These are phyloP conservation scores for Cryptotermes secundus DNA, from an alignment of 1,140 invertebrate genomes.

Conservation along the genomic window DNA sequence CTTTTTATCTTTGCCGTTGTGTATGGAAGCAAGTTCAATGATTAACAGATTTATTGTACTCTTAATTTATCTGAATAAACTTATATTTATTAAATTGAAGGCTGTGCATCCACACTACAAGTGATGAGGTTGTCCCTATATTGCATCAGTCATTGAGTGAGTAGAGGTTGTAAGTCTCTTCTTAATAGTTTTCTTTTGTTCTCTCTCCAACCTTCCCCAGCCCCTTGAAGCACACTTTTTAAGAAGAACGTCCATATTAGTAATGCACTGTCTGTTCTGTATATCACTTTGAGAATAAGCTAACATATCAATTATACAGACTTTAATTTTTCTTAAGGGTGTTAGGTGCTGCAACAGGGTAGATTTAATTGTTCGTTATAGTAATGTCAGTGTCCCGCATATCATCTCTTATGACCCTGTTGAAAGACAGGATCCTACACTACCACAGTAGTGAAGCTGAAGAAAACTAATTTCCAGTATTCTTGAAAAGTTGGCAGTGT, in stretches of 20 bases:
- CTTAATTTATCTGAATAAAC: slow-evolving; percentile 18
- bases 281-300: too few species aligned
- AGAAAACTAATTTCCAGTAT: too few species aligned
- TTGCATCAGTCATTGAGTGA: not conserved
- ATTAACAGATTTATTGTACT: not conserved
- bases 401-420: too few species aligned
- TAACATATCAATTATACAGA: too few species aligned
- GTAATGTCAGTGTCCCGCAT: too few species aligned
- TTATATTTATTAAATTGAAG: slow-evolving; percentile 21
- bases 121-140: not conserved
- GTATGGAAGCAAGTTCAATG: not conserved
- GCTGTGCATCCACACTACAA: not conserved
- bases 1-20: not conserved
- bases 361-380: too few species aligned
- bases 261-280: not conserved
- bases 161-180: not conserved
- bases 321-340: too few species aligned
- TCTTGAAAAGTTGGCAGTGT: too few species aligned
- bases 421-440: too few species aligned
- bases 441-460: too few species aligned
- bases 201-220: too few species aligned
- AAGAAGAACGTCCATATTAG: not conserved
- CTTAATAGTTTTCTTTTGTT: not conserved
- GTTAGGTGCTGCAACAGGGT: too few species aligned
- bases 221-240: not conserved